Conservation (phyloP, 2,797 vertebrate genomes). For the Pangasius macronema region DNA sequence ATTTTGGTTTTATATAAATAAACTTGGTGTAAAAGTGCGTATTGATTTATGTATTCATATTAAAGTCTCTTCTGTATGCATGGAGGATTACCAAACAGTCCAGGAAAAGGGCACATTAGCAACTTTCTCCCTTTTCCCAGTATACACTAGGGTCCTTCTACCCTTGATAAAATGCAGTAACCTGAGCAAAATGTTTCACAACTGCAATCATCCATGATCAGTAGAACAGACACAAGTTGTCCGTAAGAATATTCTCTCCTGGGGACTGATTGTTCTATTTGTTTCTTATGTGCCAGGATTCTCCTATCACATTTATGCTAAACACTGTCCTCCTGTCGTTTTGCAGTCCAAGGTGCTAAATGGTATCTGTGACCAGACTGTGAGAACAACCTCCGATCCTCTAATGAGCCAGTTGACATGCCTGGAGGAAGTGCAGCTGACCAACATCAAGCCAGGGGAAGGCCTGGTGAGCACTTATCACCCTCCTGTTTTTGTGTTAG, state of each 20-base stretch:
- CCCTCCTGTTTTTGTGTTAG: conserved; percentile 15
- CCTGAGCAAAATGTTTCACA: neutral
- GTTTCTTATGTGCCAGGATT: neutral
- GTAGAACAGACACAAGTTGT: neutral
- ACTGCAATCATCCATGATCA: neutral
- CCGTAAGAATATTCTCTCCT: neutral
- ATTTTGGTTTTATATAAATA: too few relatives aligned
- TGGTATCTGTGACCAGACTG: conserved; percentile 86
- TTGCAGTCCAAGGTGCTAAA: conserved; percentile 87
- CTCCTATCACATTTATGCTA: conserved; percentile 6
- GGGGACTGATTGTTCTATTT: neutral
- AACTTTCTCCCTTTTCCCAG: neutral
- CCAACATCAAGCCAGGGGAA: conserved; percentile 85
- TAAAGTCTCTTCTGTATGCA: neutral
- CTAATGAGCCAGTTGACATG: conserved; percentile 80
- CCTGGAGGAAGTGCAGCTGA: conserved; percentile 88
- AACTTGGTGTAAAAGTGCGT: neutral
- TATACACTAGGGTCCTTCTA: neutral
- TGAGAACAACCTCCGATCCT: conserved; percentile 80
- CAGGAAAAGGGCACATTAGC: neutral
- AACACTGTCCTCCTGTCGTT: conserved; percentile 42
- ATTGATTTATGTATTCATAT: neutral
- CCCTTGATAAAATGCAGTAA: neutral
- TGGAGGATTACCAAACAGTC: neutral
- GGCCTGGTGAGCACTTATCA: conserved; percentile 85